Conservation (phyloP, 2,888 invertebrate genomes). For the Poecilus cupreus region DNA sequence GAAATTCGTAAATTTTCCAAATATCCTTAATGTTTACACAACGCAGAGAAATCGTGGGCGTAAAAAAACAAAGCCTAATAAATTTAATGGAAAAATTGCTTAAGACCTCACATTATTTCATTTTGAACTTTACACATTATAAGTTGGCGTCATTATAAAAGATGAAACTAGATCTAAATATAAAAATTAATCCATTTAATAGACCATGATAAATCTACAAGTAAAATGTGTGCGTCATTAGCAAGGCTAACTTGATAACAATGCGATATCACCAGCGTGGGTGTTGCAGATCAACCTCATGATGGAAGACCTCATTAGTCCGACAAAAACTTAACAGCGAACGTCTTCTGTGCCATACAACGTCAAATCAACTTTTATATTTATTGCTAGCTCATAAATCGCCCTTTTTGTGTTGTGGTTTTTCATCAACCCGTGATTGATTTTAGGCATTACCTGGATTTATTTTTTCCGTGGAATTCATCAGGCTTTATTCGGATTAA, state of each 20-base stretch:
- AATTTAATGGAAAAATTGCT: no score
- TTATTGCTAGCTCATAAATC: neutral
- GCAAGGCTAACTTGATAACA: neutral
- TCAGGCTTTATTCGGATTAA: no score
- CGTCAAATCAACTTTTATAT: neutral
- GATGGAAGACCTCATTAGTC: slow-evolving; percentile 39
- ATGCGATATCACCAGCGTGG: neutral
- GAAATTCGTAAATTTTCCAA: no score
- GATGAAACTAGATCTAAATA: neutral
- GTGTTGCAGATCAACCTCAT: neutral
- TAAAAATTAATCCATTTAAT: neutral
- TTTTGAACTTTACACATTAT: neutral
- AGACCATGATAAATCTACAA: neutral
- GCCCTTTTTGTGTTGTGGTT: neutral
- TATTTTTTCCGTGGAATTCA: no score
- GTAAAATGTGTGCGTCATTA: neutral
- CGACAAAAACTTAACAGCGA: neutral
- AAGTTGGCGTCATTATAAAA: neutral
- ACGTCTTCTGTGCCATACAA: neutral
- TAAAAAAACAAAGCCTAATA: no score
- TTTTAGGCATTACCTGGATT: no score
- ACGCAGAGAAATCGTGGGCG: no score
- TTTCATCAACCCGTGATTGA: no score
- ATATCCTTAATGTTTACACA: no score
- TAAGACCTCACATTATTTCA: no score